These are phyloP conservation scores for Ammospiza maritima DNA, from an alignment of 2,797 vertebrate species.

Conservation along the genomic window DNA sequence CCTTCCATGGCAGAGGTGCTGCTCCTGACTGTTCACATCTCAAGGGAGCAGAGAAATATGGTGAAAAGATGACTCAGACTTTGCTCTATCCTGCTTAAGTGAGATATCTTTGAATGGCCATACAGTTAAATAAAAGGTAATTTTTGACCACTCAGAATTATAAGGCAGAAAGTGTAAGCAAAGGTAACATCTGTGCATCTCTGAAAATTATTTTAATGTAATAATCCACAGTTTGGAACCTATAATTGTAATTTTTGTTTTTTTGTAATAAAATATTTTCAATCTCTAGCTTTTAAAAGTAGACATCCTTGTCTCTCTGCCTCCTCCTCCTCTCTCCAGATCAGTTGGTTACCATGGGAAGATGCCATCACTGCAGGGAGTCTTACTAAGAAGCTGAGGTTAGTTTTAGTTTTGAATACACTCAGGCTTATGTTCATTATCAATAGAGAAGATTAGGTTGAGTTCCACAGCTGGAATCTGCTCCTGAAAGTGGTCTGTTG, in stretches of 20 bases:
- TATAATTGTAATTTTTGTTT: accelerated
- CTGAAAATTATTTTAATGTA: not conserved
- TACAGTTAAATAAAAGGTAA: not conserved
- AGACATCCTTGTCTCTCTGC: not conserved
- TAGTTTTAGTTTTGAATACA: slow-evolving; percentile 36
- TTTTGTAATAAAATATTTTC: not conserved
- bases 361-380: slow-evolving; percentile 14
- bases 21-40: not conserved
- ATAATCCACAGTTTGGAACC: not conserved
- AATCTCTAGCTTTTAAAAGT: not conserved
- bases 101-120: not conserved
- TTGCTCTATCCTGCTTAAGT: not conserved
- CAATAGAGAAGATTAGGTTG: slow-evolving; percentile 41
- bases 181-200: not conserved
- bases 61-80: not conserved
- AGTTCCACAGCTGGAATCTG: slow-evolving; percentile 51
- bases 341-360: slow-evolving; percentile 18
- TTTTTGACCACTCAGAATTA: not conserved
- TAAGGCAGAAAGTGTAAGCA: not conserved
- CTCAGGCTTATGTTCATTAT: slow-evolving; percentile 38
- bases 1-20: accelerated
- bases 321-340: not conserved
- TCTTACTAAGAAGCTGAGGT: slow-evolving; percentile 17
- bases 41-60: not conserved
- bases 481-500: slow-evolving; percentile 26